A percentile compares a stretch with the other conserved stretches of the same genome.
These are phyloP conservation scores for Turritopsis dohrnii DNA, from an alignment of 30 jellyfish, hydroid and myxozoan species.

Conservation along the genomic window DNA sequence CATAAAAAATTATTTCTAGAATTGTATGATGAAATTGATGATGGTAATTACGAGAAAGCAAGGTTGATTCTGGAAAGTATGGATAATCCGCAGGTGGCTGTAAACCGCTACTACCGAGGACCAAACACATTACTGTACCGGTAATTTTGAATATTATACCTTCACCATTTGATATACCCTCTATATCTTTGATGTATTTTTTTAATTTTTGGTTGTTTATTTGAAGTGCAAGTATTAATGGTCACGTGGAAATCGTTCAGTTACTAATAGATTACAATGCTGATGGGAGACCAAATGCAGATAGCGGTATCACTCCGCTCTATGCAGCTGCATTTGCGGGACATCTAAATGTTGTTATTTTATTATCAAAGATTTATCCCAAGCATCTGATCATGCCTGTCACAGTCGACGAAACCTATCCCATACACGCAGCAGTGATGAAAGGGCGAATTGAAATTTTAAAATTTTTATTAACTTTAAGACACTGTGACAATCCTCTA, in stretches of 20 bases:
- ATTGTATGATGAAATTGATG: constrained; percentile 49
- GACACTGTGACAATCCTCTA: constrained; percentile 34
- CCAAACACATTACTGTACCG: constrained; percentile 68
- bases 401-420: constrained; percentile 53
- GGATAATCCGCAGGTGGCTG: constrained; percentile 32
- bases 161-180: background rate
- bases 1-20: no score
- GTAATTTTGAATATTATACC: no score
- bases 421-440: constrained; percentile 68
- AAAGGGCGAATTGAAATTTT: constrained; percentile 48
- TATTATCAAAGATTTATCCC: constrained; percentile 49
- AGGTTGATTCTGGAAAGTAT: constrained; percentile 26
- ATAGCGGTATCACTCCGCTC: constrained; percentile 69
- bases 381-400: constrained; percentile 48
- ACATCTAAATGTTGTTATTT: constrained; percentile 44
- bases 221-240: constrained; percentile 70
- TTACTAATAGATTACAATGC: constrained; percentile 75
- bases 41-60: constrained; percentile 40
- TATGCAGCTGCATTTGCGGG: constrained; percentile 83
- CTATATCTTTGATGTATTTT: background rate
- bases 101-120: constrained; percentile 77
- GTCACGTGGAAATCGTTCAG: constrained; percentile 59
- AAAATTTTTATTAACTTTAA: constrained; percentile 41
- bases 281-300: constrained; percentile 85
- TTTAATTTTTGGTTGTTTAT: background rate